Conservation (phyloP, 1,140 invertebrate species). For the Microvelia longipes region DNA sequence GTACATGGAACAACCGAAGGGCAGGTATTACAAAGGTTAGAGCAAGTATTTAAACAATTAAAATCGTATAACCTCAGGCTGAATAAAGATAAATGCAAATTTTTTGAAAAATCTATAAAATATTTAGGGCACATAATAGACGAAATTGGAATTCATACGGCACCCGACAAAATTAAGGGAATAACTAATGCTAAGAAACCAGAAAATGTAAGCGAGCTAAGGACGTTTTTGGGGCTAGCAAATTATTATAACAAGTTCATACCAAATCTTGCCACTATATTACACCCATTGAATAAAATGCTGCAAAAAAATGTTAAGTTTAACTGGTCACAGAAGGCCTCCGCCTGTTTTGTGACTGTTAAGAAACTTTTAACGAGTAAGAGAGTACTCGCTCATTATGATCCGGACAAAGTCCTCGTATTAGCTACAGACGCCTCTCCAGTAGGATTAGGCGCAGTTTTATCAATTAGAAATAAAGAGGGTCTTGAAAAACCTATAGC, state of each 20-base stretch:
- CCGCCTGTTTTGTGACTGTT: neutral
- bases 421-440: neutral
- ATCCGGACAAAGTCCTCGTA: neutral
- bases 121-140: constrained; percentile 11
- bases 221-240: constrained; percentile 20
- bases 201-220: constrained; percentile 14
- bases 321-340: neutral
- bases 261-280: constrained; percentile 2
- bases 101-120: constrained; percentile 1
- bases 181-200: constrained; percentile 18
- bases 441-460: constrained; percentile 13
- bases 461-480: constrained; percentile 14
- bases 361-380: neutral
- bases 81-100: no score
- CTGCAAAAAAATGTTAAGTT: neutral
- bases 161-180: constrained; percentile 13
- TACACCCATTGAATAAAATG: constrained; percentile 2
- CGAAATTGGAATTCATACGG: constrained; percentile 9
- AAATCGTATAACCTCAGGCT: no score
- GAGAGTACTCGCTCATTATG: neutral
- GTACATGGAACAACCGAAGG: no score
- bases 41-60: no score
- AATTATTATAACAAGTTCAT: constrained; percentile 14
- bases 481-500: constrained; percentile 29
- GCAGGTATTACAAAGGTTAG: no score